A percentile compares a stretch with the other conserved stretches of the same genome.
These are phyloP conservation scores for Isoperla grammatica DNA, from an alignment of 2,888 invertebrate genomes.

Conservation along the genomic window DNA sequence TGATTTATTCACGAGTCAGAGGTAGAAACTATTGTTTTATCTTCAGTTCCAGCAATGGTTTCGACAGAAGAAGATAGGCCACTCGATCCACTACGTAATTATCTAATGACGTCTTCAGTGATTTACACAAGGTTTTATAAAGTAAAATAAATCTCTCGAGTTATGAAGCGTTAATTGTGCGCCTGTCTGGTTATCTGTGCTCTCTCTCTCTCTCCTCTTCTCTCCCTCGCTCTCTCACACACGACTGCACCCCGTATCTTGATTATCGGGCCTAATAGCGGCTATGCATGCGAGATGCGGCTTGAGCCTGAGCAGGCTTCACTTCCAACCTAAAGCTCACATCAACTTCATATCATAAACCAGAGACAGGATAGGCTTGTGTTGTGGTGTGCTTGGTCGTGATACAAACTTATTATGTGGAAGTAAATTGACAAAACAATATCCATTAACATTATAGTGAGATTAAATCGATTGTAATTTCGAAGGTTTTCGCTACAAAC, in stretches of 20 bases:
- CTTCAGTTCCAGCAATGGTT: neutral
- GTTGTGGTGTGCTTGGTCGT: too few species aligned
- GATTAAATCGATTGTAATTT: too few species aligned
- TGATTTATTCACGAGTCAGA: conserved; percentile 5
- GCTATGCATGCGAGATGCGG: conserved; percentile 2
- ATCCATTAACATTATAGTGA: too few species aligned
- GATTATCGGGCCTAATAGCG: conserved; percentile 24
- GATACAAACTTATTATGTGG: too few species aligned
- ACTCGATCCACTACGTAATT: conserved; percentile 18
- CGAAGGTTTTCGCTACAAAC: too few species aligned
- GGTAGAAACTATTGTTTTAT: conserved; percentile 12
- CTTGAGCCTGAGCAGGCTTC: conserved; percentile 35
- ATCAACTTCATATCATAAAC: conserved; percentile 36
- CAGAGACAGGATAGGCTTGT: too few species aligned
- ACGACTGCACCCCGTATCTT: conserved; percentile 40
- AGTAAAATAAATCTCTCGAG: conserved; percentile 21
- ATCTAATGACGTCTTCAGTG: conserved; percentile 16
- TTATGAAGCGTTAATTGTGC: conserved; percentile 19
- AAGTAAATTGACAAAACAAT: too few species aligned
- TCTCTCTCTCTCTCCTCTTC: conserved; percentile 9
- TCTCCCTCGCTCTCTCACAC: neutral
- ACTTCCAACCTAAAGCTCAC: conserved; percentile 43
- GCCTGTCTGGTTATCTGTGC: conserved; percentile 13
- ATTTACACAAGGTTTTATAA: conserved; percentile 19
- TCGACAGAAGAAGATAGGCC: conserved; percentile 4